A percentile compares a stretch with the other conserved stretches of the same genome.
Evolutionary conservation across 2,888 invertebrate species (phyloP).

Genomic region (Drosophila paramelanica): DNA sequence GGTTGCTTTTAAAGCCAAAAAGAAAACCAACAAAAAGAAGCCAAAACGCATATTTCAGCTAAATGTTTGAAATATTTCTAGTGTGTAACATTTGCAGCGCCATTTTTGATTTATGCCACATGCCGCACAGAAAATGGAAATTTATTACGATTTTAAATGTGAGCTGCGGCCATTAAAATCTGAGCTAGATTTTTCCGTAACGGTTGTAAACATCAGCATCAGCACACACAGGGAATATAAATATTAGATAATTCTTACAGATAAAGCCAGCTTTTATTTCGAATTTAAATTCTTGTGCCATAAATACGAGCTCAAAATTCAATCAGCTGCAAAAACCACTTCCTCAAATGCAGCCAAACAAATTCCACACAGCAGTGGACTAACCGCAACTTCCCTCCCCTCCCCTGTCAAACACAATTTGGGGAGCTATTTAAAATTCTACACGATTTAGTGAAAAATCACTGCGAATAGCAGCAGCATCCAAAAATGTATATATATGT

Average conservation of each 20-base stretch:
- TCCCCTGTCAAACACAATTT: constrained; percentile 38
- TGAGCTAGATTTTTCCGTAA: background rate
- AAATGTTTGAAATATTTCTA: constrained; percentile 70
- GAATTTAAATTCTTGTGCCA: background rate
- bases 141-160: constrained; percentile 53
- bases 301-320: background rate
- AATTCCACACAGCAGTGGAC: background rate
- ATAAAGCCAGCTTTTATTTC: background rate
- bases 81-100: constrained; percentile 69
- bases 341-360: constrained; percentile 12
- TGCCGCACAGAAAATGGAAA: constrained; percentile 61
- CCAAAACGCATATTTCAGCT: constrained; percentile 43
- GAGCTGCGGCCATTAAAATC: constrained; percentile 33
- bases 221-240: background rate
- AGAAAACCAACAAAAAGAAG: background rate
- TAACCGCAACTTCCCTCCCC: background rate
- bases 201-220: background rate
- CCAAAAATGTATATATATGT: constrained; percentile 8
- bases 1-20: constrained; percentile 33
- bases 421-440: constrained; percentile 57
- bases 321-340: constrained; percentile 12
- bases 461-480: constrained; percentile 14
- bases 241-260: background rate
- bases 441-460: constrained; percentile 44
- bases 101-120: constrained; percentile 76